Percentiles rank a stretch among this genome's conserved stretches.
These are phyloP conservation scores for Miniopterus natalensis DNA, from an alignment of 2,113 vertebrate species.

Conservation along the genomic window DNA sequence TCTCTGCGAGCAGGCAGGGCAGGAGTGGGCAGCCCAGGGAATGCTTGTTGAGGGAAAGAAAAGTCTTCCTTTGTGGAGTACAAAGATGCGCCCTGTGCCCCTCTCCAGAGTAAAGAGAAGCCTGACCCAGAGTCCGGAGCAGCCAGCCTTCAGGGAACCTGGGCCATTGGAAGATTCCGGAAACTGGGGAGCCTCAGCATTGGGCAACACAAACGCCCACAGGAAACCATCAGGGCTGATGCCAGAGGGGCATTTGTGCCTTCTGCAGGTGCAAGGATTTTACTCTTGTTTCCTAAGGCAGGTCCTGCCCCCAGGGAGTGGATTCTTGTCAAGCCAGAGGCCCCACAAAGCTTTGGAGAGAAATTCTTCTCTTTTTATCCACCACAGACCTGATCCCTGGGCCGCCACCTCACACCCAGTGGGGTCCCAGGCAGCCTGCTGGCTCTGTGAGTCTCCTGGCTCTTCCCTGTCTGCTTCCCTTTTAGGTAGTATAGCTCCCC, in stretches of 20 bases:
- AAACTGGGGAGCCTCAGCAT: not conserved
- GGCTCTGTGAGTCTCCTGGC: not conserved
- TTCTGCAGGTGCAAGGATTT: not conserved
- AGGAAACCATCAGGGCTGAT: too few species aligned
- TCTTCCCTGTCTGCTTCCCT: not conserved
- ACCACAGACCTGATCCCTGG: not conserved
- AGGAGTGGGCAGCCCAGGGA: not conserved
- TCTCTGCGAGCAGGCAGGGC: not conserved
- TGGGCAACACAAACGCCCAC: not conserved
- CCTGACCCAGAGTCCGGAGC: too few species aligned
- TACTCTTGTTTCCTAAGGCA: not conserved
- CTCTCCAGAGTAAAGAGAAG: not conserved
- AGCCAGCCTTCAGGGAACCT: not conserved
- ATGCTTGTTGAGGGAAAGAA: not conserved
- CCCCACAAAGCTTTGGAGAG: too few species aligned
- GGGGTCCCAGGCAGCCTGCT: rapidly evolving
- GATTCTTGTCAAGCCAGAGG: not conserved
- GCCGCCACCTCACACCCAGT: too few species aligned
- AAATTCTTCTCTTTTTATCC: not conserved
- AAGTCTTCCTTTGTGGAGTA: not conserved
- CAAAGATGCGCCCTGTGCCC: not conserved
- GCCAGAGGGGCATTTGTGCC: not conserved
- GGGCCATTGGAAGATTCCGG: not conserved
- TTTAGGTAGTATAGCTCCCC: not conserved
- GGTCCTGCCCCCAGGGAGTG: not conserved